Percentiles rank a stretch among this genome's conserved stretches.
phyloP scores from a whole-genome alignment of 2,888 invertebrate species.

The Phengaris arion region DNA sequence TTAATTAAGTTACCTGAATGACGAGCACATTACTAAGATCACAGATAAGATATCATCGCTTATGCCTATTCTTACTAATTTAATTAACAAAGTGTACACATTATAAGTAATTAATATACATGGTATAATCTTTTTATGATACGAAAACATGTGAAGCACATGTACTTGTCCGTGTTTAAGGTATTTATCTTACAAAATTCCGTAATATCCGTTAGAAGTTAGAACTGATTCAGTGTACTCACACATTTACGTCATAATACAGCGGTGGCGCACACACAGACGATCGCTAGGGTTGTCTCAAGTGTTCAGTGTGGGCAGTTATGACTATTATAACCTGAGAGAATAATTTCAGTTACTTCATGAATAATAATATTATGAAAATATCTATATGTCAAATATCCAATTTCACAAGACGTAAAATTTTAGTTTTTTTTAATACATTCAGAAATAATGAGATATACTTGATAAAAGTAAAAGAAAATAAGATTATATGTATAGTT shows the following conservation, averaged over 20 bases:
- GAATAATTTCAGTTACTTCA: too few relatives aligned
- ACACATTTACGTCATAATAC: slow-evolving; percentile 43
- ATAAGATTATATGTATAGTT: too few relatives aligned
- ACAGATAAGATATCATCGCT: neutral
- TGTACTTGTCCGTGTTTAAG: slow-evolving; percentile 52
- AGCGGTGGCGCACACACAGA: slow-evolving; percentile 40
- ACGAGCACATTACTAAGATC: neutral
- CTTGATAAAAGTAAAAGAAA: too few relatives aligned
- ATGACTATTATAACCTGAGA: neutral
- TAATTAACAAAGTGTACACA: neutral
- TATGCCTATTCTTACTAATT: neutral
- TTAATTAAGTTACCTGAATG: too few relatives aligned
- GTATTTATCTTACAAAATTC: slow-evolving; percentile 68
- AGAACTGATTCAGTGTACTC: slow-evolving; percentile 68
- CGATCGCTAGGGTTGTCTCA: slow-evolving; percentile 37
- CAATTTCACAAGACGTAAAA: too few relatives aligned
- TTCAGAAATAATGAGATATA: too few relatives aligned
- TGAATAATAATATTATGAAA: too few relatives aligned
- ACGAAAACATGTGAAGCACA: slow-evolving; percentile 27
- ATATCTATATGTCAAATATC: too few relatives aligned
- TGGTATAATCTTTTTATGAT: neutral
- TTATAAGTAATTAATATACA: neutral
- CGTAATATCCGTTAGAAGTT: slow-evolving; percentile 78
- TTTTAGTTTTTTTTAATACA: too few relatives aligned
- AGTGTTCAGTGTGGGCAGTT: neutral